These are phyloP conservation scores for Lonchura striata DNA, from an alignment of 2,113 vertebrate species.

Conservation along the genomic window DNA sequence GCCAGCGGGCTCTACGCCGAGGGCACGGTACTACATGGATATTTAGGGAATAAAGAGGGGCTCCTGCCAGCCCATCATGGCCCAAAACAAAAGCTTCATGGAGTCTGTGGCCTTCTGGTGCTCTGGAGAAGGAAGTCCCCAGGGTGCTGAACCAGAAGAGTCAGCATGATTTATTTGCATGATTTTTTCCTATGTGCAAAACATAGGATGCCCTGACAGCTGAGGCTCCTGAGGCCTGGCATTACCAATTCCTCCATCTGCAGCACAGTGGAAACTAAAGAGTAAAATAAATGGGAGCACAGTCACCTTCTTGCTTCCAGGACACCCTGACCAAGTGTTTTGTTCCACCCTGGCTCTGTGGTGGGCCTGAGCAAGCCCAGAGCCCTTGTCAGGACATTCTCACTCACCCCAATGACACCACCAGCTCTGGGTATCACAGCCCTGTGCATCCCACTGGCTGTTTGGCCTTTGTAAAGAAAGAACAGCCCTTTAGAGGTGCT, in stretches of 20 bases:
- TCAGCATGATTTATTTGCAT: not conserved
- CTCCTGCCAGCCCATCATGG: not conserved
- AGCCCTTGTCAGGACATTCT: not conserved
- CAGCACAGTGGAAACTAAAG: not conserved
- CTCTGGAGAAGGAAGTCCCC: not conserved
- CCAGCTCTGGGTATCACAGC: not conserved
- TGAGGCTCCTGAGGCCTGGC: not conserved
- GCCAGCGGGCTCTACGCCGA: rapidly evolving
- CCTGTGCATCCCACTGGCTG: not conserved
- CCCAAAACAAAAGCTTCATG: not conserved
- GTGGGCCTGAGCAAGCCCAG: not conserved
- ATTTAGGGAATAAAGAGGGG: not conserved
- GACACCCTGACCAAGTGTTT: not conserved
- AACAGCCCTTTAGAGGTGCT: not conserved
- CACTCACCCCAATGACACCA: not conserved
- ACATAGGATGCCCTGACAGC: not conserved
- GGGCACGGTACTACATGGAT: rapidly evolving
- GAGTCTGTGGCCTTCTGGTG: not conserved
- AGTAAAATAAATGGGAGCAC: not conserved
- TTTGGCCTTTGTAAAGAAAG: not conserved
- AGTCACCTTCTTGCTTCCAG: not conserved
- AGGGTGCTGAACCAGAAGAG: not conserved
- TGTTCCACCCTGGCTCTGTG: not conserved
- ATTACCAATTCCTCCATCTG: not conserved
- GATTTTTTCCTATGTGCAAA: not conserved